phyloP scores from a whole-genome alignment of 2,888 invertebrate species.

The Hypsopygia costalis region DNA sequence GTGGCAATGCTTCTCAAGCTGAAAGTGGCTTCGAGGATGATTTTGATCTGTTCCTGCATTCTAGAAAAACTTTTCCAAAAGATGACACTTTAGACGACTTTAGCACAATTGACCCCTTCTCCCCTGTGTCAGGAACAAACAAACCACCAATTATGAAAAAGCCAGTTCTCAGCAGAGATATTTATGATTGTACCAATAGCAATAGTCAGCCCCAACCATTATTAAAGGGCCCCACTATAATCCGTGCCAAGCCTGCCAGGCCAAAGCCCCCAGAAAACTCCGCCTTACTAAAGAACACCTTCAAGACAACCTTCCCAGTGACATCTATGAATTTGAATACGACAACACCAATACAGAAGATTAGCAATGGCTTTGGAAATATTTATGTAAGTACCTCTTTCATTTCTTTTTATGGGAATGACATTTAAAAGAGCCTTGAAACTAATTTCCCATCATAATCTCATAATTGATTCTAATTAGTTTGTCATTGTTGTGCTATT shows the following conservation, averaged over 20 bases:
- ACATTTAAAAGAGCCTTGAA: slow-evolving; percentile 3
- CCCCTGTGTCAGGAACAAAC: slow-evolving; percentile 53
- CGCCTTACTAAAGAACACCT: slow-evolving; percentile 59
- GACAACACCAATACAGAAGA: slow-evolving; percentile 64
- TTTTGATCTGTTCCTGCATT: slow-evolving; percentile 83
- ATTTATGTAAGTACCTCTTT: slow-evolving; percentile 55
- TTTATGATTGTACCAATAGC: slow-evolving; percentile 82
- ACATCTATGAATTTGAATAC: slow-evolving; percentile 65
- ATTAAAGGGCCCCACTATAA: slow-evolving; percentile 86
- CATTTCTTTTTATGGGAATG: not conserved
- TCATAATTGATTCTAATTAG: slow-evolving; percentile 6
- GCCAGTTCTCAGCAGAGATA: slow-evolving; percentile 81
- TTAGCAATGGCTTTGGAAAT: slow-evolving; percentile 54
- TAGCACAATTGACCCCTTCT: slow-evolving; percentile 78
- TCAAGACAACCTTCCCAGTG: slow-evolving; percentile 47
- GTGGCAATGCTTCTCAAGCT: slow-evolving; percentile 84
- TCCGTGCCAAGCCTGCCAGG: slow-evolving; percentile 82
- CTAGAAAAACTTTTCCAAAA: slow-evolving; percentile 55
- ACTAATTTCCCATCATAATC: slow-evolving; percentile 1
- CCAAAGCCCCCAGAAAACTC: slow-evolving; percentile 78
- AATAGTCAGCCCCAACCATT: slow-evolving; percentile 59
- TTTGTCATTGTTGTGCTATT: slow-evolving; percentile 1
- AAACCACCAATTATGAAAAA: slow-evolving; percentile 69
- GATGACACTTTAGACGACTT: slow-evolving; percentile 77
- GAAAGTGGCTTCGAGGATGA: slow-evolving; percentile 93